phyloP scores from a whole-genome alignment of 2,797 vertebrate genomes.

The Enteromius trimaculatus region DNA sequence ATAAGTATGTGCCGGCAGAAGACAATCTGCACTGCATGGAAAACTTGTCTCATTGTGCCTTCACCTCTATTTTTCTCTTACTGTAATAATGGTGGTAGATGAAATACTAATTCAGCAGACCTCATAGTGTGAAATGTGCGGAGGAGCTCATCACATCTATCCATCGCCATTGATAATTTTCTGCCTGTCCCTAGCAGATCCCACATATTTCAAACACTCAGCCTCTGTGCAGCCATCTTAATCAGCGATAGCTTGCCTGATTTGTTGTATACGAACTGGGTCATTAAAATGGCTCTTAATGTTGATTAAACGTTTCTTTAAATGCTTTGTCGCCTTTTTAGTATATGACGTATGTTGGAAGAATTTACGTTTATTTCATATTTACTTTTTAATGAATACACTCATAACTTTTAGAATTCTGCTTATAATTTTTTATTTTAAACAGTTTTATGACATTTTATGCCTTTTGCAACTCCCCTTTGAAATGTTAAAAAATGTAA shows the following conservation, averaged over 20 bases:
- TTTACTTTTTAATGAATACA: not conserved
- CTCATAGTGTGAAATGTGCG: conserved; percentile 62
- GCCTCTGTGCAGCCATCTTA: conserved; percentile 37
- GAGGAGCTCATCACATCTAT: conserved; percentile 61
- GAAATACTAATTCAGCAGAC: conserved; percentile 23
- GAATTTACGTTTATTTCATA: not conserved
- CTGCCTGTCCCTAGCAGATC: conserved; percentile 50
- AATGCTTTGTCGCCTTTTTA: not conserved
- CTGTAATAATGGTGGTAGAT: conserved; percentile 6
- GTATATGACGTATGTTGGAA: not conserved
- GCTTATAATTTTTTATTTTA: not conserved
- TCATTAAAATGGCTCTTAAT: not conserved
- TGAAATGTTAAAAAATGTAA: not conserved
- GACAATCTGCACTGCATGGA: not conserved
- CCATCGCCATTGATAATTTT: conserved; percentile 51
- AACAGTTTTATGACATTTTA: not conserved
- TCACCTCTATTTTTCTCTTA: conserved; percentile 7
- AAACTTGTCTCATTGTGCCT: not conserved
- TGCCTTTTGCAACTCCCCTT: not conserved
- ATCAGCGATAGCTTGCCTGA: conserved; percentile 17
- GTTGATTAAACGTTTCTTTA: not conserved
- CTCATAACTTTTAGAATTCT: not conserved
- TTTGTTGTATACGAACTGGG: not conserved
- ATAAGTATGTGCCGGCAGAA: not conserved
- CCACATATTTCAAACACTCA: conserved; percentile 38